Evolutionary conservation across 2,797 vertebrate genomes (phyloP).

Genomic region (Lerista edwardsae): DNA sequence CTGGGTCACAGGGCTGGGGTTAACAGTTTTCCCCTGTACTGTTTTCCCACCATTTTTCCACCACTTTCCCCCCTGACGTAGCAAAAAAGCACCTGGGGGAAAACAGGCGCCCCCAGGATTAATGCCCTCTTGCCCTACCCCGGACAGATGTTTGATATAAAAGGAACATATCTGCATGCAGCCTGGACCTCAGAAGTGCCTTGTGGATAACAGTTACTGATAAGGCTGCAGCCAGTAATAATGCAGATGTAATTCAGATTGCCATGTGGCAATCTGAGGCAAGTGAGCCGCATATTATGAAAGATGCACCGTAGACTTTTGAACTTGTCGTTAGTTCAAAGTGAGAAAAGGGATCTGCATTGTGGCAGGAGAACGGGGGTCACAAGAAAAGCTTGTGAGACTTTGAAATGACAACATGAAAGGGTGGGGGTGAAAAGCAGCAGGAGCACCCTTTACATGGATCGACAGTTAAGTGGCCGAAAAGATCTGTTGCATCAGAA

Average conservation of each 20-base stretch:
- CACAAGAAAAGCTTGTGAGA: neutral
- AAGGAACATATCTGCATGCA: neutral
- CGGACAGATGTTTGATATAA: too few relatives aligned
- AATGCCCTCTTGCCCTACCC: too few relatives aligned
- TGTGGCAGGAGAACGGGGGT: too few relatives aligned
- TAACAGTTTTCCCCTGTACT: too few relatives aligned
- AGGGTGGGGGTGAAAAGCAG: neutral
- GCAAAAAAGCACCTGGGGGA: too few relatives aligned
- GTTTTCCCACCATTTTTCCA: too few relatives aligned
- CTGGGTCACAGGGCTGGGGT: too few relatives aligned
- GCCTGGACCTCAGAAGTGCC: too few relatives aligned
- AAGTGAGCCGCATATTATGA: neutral
- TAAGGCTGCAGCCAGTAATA: neutral
- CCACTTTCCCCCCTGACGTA: too few relatives aligned
- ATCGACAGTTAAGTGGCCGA: neutral
- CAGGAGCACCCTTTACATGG: neutral
- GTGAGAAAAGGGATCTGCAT: neutral
- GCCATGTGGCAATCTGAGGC: neutral
- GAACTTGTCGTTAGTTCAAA: neutral
- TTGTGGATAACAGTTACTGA: neutral
- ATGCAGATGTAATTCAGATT: neutral
- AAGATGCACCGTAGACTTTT: neutral
- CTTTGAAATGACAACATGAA: too few relatives aligned
- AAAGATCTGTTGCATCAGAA: neutral
- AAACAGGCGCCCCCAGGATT: too few relatives aligned